Evolutionary conservation across 2,797 vertebrate species (phyloP).

Genomic region (Notolabrus celidotus): DNA sequence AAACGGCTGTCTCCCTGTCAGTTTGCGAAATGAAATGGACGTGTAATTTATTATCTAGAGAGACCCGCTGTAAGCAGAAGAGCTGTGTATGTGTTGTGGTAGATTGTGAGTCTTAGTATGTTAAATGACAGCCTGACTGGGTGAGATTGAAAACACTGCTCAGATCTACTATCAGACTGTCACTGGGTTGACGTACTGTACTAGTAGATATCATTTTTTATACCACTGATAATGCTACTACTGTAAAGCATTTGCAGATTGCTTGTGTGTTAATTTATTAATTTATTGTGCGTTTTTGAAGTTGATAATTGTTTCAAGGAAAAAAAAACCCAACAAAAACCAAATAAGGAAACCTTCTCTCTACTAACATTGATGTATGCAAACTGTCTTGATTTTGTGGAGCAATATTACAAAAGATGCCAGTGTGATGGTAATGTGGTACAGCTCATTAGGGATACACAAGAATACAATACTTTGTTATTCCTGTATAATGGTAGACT

Average conservation of each 20-base stretch:
- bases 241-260: conserved; percentile 90
- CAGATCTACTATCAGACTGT: conserved; percentile 69
- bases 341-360: conserved; percentile 72
- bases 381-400: conserved; percentile 84
- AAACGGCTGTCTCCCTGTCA: conserved; percentile 62
- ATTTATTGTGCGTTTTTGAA: conserved; percentile 93
- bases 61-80: conserved; percentile 74
- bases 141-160: conserved; percentile 61
- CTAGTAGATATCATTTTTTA: conserved; percentile 73
- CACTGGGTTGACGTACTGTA: conserved; percentile 80
- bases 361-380: conserved; percentile 87
- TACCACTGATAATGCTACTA: conserved; percentile 84
- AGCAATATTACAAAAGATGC: conserved; percentile 84
- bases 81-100: conserved; percentile 75
- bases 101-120: conserved; percentile 77
- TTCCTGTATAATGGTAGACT: conserved; percentile 82
- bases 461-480: conserved; percentile 72
- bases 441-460: conserved; percentile 84
- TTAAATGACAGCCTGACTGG: conserved; percentile 67
- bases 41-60: conserved; percentile 83
- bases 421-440: conserved; percentile 84
- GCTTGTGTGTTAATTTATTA: conserved; percentile 99
- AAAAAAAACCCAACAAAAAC: conserved; percentile 61
- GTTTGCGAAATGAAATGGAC: conserved; percentile 74
- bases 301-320: conserved; percentile 76